Base-by-base conservation (phyloP, 2,888 invertebrate species). In the Drosophila barbarae region DNA sequence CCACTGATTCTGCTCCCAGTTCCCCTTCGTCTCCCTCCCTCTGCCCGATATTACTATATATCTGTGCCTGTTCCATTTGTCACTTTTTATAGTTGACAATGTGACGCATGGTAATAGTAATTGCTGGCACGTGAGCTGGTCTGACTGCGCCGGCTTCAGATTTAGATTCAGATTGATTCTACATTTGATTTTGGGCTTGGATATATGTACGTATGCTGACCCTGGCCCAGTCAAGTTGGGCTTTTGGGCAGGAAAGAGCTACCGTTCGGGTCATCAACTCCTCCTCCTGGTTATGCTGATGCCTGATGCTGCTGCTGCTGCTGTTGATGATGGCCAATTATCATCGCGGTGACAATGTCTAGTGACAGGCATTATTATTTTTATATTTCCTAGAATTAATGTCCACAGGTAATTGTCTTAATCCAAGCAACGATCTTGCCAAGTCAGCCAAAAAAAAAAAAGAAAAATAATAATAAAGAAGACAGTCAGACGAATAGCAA, bases 331-430 rank as follows among this genome's bases (percentile, higher is more conserved):
- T 55, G 55, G 30, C 55, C 55, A 56, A 56, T 56, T 56, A 57
- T 54, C 55, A 57, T 54, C 55, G 55, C 18, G 8, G 38, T 36
- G 21, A 55, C 55, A 21, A 55, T 30, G 32, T 46, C 46, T 55
- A 49, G 54, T 46, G 49, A 39, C 39, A 46, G 15, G 23, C 41
- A 28, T 71, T 65, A 64, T 71, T 65, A 71, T 60, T 57, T 70
- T 70, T 55, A 65, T 70, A 65, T 70, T 70, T 70, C 70, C 70
- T 71, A 70, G 70, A 70, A 71, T 58, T 69, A 64, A 69, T 71
- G 69, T 53, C 57, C 54, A 41, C 34, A 57, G 56, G 18, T 71
- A 69, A 69, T 69, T 69, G 69, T 69, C 71, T 69, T 69, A 64
- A 69, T 71, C 69, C 57, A 21, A 49, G 51, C 28, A 21, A 23